Base-by-base conservation (phyloP, 2,888 invertebrate species). In the Pediacus dermestoides region DNA sequence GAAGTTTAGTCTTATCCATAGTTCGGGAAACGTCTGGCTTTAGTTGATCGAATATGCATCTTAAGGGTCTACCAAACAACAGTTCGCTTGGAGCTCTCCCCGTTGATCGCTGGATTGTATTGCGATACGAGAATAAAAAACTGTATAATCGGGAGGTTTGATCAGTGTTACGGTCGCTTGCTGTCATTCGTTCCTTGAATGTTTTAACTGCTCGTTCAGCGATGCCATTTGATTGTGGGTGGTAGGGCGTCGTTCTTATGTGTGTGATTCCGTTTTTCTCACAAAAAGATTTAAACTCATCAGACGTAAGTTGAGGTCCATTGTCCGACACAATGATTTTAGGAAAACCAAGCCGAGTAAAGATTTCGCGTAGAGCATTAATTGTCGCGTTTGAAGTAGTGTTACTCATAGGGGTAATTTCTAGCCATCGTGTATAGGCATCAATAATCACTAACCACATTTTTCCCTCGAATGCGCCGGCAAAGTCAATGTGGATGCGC, bases 261-360 rank as follows among this genome's bases (percentile, higher is more conserved):
- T 37, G 41, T 14, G 27, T 36, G 13, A 48, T 44, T 13, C 41
- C 37, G 15, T 39, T 41, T 11, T 25, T 10, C 15, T 26, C 27
- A 14, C 36, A 41, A 13, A 38, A 44, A 14, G 25, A 12, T 28
- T 32, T 16, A 30, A 60, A 55, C 38, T 57, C 50, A 15, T 40
- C 30, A 10, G 54, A 58, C 4, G 42, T 43, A 27, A 55, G 54
- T 13, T 48, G 42, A 1, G 47, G 41, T 4, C 55, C 57, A 37
- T 59, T 60, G 40, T 58, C 58, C 1, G 54, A 48, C 8, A 61
- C 53, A 7, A 60, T 28, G 2, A 32, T 26, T 12, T 47, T 52
- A 4, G 57, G 59, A 6, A 59, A 42, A 0, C 60, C 55, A 48
- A 32, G 28, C 10, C 52, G 42, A 13, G 51, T 37, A 52, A 56